Evolutionary conservation across 1,140 invertebrate species (phyloP), one percentile per base, ranked within the genome.

Genomic region (Drosophila parabipectinata): DNA sequence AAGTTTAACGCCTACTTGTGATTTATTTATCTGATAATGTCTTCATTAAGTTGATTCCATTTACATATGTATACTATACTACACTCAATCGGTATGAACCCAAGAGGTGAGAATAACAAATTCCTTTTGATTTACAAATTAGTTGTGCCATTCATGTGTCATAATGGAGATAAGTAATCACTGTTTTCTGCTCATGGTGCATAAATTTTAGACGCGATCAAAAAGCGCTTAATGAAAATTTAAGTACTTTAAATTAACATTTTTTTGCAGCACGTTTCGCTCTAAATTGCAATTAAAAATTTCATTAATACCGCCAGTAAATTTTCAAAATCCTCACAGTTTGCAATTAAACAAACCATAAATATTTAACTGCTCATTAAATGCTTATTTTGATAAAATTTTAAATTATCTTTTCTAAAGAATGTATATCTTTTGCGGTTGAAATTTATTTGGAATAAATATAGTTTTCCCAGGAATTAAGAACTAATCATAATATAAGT

Each of bases 21-120:
- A 69, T 69, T 69, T 69, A 56, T 69, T 69, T 69, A 69, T 69
- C 66, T 18, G 66, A 69, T 69, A 69, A 69, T 69, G 66, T 69
- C 66, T 69, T 69, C 66, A 69, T 69, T 69, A 69, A 69, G 63
- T 18, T 67, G 63, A 67, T 67, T 62, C 59, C 63, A 68, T 69
- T 69, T 69, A 67, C 63, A 67, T 67, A 37, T 34, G 32, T 37
- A 28, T 28, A 28, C 5, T 28, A 28, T 28, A 28, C 26, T 28
- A 67, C 63, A 64, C 53, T 56, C 63, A 44, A 57, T 69, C 63
- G 66, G 41, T n/a, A 50, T 53, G 66, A 55, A 69, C 63, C 21
- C 41, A 8, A 45, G 32, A 68, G 63, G 66, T 56, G 66, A 50
- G 66, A 68, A 69, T 69, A 68, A 68, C 66, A 69, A 68, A 69